These are phyloP conservation scores for Holocentrus rufus DNA, from an alignment of 2,797 vertebrate species.

Conservation along the genomic window DNA sequence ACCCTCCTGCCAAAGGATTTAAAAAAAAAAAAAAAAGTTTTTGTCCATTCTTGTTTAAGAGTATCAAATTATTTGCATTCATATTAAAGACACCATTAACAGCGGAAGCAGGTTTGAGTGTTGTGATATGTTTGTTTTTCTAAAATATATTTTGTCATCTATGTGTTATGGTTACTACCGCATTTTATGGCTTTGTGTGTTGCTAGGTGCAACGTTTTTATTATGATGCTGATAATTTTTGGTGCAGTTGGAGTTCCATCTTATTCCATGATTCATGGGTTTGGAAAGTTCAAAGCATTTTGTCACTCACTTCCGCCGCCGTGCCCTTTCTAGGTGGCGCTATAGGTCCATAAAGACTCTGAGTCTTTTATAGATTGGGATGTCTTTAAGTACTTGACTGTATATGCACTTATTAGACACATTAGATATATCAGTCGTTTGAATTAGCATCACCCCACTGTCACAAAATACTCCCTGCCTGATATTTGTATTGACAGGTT, in stretches of 20 bases:
- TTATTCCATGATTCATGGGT: neutral
- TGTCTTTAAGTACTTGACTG: no score
- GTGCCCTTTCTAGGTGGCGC: neutral
- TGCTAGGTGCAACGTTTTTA: neutral
- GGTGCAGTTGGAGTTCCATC: neutral
- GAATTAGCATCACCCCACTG: no score
- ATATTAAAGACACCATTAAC: conserved; percentile 55
- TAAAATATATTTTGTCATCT: neutral
- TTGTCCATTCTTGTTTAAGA: conserved; percentile 28
- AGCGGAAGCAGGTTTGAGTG: conserved; percentile 11
- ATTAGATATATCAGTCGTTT: no score
- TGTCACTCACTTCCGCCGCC: no score
- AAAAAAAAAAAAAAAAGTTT: conserved; percentile 18
- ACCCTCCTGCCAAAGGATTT: conserved; percentile 13
- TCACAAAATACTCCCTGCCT: no score
- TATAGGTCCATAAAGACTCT: neutral
- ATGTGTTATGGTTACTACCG: neutral
- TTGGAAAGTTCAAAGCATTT: neutral
- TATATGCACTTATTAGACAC: no score
- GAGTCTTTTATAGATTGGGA: neutral
- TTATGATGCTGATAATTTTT: neutral
- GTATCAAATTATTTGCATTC: conserved; percentile 30
- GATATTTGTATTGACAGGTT: neutral
- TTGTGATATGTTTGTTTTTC: conserved; percentile 1
- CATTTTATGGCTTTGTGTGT: neutral